These are phyloP conservation scores for Globia sparganii DNA, from an alignment of 2,888 invertebrate genomes.

Conservation along the genomic window DNA sequence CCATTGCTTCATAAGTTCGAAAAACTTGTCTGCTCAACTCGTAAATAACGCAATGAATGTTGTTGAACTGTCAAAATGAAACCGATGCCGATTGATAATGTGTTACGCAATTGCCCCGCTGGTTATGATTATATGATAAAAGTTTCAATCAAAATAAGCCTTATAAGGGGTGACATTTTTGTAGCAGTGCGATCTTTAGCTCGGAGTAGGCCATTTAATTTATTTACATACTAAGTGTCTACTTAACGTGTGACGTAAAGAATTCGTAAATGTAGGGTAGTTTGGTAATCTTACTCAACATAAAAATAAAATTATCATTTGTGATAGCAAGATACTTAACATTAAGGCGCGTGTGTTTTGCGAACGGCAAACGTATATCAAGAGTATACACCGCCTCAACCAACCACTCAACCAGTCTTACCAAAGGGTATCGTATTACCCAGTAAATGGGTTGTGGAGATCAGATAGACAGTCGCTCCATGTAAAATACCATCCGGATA, in stretches of 20 bases:
- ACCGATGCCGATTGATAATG: too few relatives aligned
- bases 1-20: too few relatives aligned
- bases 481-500: neutral
- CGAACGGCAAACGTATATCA: neutral
- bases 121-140: neutral
- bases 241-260: neutral
- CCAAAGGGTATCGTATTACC: too few relatives aligned
- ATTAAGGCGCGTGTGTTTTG: neutral
- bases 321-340: neutral
- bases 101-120: too few relatives aligned
- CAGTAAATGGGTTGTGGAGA: too few relatives aligned
- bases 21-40: too few relatives aligned
- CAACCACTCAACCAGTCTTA: too few relatives aligned
- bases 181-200: neutral
- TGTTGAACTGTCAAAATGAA: too few relatives aligned
- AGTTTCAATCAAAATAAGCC: neutral
- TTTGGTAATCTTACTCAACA: neutral
- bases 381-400: neutral
- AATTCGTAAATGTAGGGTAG: neutral
- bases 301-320: neutral
- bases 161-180: neutral
- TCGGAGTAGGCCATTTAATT: neutral
- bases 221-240: neutral
- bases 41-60: too few relatives aligned
- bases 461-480: too few relatives aligned